These are phyloP conservation scores for Alfaro cultratus DNA, from an alignment of 2,797 vertebrate species.

Conservation along the genomic window DNA sequence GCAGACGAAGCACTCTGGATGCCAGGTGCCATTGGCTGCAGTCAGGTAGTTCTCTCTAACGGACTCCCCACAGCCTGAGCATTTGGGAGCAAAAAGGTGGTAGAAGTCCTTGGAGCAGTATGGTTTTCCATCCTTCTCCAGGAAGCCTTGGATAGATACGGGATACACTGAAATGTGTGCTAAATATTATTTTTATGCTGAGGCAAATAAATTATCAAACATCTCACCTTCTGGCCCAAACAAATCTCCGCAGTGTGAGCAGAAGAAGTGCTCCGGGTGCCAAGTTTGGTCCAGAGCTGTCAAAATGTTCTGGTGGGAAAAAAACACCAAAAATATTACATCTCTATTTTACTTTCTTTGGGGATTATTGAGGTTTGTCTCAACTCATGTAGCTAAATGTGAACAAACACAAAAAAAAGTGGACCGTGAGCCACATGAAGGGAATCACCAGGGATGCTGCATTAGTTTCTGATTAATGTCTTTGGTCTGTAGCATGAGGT, in stretches of 20 bases:
- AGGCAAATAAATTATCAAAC: conserved; percentile 1
- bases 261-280: conserved; percentile 97
- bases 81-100: conserved; percentile 89
- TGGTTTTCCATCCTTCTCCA: conserved; percentile 86
- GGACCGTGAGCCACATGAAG: conserved; percentile 22
- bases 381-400: conserved; percentile 37
- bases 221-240: conserved; percentile 86
- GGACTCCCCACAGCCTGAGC: conserved; percentile 86
- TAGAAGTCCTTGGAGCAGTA: conserved; percentile 91
- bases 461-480: conserved; percentile 52
- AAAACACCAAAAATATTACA: conserved; percentile 32
- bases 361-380: conserved; percentile 31
- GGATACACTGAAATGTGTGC: conserved; percentile 13
- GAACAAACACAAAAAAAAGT: conserved; percentile 28
- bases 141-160: conserved; percentile 78
- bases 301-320: conserved; percentile 85
- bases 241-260: conserved; percentile 84
- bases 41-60: conserved; percentile 89
- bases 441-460: conserved; percentile 15
- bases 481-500: conserved; percentile 35
- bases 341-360: conserved; percentile 27
- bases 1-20: conserved; percentile 92
- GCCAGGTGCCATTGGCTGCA: conserved; percentile 90
- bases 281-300: conserved; percentile 90
- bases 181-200: conserved; percentile 15